Evolutionary conservation across 1,140 invertebrate species (phyloP).

Genomic region (Aphaenogaster rudis): DNA sequence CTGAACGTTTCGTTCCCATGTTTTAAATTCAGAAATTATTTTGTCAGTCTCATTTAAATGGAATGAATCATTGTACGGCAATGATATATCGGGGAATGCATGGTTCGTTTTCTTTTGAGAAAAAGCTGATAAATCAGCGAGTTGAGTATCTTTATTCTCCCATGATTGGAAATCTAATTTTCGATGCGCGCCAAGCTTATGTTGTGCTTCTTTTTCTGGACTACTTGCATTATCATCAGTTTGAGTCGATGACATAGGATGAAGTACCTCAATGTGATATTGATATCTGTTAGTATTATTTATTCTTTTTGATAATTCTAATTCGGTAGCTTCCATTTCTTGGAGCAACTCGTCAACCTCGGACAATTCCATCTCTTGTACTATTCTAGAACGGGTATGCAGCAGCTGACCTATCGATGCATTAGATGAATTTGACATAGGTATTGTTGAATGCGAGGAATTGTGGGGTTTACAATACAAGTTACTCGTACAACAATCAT

Average conservation of each 20-base stretch:
- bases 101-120: conserved; percentile 24
- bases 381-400: conserved; percentile 38
- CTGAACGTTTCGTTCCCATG: conserved; percentile 69
- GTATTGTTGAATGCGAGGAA: conserved; percentile 64
- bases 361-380: conserved; percentile 83
- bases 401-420: conserved; percentile 64
- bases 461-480: conserved; percentile 57
- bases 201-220: background rate
- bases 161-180: conserved; percentile 62
- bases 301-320: conserved; percentile 77
- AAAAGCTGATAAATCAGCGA: conserved; percentile 14
- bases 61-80: conserved; percentile 75
- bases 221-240: background rate
- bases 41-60: conserved; percentile 78
- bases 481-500: conserved; percentile 65
- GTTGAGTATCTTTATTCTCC: conserved; percentile 37
- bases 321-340: conserved; percentile 85
- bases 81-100: conserved; percentile 71
- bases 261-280: conserved; percentile 40
- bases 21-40: conserved; percentile 79
- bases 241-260: background rate
- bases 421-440: conserved; percentile 74
- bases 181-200: conserved; percentile 23
- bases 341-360: conserved; percentile 84
- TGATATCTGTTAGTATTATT: conserved; percentile 55